Conservation (phyloP, 1,140 invertebrate genomes). For the Dreissena polymorpha region DNA sequence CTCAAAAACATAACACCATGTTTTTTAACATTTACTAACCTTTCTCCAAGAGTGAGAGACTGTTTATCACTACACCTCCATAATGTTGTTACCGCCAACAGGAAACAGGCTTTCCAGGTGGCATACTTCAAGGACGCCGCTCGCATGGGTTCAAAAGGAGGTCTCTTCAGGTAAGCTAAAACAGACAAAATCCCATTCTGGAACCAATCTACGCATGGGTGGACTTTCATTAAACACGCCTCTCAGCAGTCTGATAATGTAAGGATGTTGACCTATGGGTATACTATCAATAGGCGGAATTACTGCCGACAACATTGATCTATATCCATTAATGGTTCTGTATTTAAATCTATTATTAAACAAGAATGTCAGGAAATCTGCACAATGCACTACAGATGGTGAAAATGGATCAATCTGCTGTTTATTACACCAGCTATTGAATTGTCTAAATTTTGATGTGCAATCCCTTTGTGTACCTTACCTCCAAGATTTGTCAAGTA, state of each 20-base stretch:
- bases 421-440: slow-evolving; percentile 47
- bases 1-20: slow-evolving; percentile 36
- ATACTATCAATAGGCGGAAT: slow-evolving; percentile 11
- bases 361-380: slow-evolving; percentile 41
- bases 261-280: slow-evolving; percentile 32
- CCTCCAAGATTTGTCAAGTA: slow-evolving; percentile 29
- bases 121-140: slow-evolving; percentile 30
- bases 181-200: slow-evolving; percentile 33
- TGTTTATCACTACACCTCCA: slow-evolving; percentile 30
- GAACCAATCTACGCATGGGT: background rate
- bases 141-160: slow-evolving; percentile 33
- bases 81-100: slow-evolving; percentile 32
- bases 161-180: slow-evolving; percentile 21
- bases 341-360: slow-evolving; percentile 29
- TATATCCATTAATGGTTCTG: slow-evolving; percentile 38
- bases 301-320: slow-evolving; percentile 47
- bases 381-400: slow-evolving; percentile 28
- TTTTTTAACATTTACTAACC: slow-evolving; percentile 22
- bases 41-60: slow-evolving; percentile 22
- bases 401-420: slow-evolving; percentile 39
- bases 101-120: slow-evolving; percentile 33
- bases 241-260: slow-evolving; percentile 12
- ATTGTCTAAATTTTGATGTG: slow-evolving; percentile 27
- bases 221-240: slow-evolving; percentile 14
- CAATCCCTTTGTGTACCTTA: slow-evolving; percentile 42